phyloP scores from a whole-genome alignment of 35 echinoderm and acorn worm species.

The Nesometra sesokonis region DNA sequence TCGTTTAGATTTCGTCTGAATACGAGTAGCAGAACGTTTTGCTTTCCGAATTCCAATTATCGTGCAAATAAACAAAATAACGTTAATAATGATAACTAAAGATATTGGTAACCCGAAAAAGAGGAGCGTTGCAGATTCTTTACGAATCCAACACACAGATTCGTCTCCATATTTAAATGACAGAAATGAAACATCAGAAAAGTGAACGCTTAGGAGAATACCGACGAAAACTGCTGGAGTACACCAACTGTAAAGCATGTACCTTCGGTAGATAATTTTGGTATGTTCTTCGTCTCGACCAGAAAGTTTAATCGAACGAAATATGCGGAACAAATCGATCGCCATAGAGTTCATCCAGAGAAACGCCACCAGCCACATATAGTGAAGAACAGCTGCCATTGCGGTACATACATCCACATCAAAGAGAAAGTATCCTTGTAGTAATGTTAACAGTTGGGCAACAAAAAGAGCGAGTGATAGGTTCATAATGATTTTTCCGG shows the following conservation, averaged over 20 bases:
- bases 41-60: background rate
- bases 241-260: constrained; percentile 6
- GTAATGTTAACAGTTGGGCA: background rate
- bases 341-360: constrained; percentile 16
- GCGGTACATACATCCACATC: background rate
- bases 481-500: constrained; percentile 8
- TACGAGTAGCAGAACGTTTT: background rate
- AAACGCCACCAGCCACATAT: constrained; percentile 5
- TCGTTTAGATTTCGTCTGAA: constrained; percentile 5
- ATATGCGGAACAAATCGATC: background rate
- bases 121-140: background rate
- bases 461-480: background rate
- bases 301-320: background rate
- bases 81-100: background rate
- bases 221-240: background rate
- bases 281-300: background rate
- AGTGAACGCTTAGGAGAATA: background rate
- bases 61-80: background rate
- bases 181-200: background rate
- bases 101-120: background rate
- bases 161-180: background rate
- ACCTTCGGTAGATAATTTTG: background rate
- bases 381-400: background rate
- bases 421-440: background rate
- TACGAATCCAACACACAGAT: background rate